Conservation (phyloP, 1,140 invertebrate species). For the Drosophila fuyamai region DNA sequence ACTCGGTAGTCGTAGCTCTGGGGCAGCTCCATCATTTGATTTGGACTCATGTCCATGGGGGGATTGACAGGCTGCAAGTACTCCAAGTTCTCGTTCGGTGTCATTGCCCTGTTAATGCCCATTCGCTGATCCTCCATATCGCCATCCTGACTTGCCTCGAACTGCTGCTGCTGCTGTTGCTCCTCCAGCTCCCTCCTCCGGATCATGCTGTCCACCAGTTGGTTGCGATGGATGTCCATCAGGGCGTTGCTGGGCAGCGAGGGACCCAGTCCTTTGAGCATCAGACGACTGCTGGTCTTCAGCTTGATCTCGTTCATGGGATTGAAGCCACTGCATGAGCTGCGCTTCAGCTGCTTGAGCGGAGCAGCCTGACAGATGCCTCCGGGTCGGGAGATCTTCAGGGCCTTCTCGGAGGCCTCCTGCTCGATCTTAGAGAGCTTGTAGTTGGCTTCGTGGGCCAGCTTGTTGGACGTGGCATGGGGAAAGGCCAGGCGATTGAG, state of each 20-base stretch:
- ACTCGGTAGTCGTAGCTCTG: constrained; percentile 47
- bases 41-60: background rate
- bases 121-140: background rate
- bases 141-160: background rate
- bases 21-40: constrained; percentile 24
- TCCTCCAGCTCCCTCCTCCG: constrained; percentile 24
- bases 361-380: background rate
- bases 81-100: constrained; percentile 3
- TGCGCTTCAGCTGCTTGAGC: constrained; percentile 38
- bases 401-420: constrained; percentile 59
- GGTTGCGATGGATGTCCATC: constrained; percentile 39
- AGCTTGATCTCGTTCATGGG: constrained; percentile 79
- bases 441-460: constrained; percentile 79
- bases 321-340: constrained; percentile 47
- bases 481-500: constrained; percentile 6
- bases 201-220: constrained; percentile 35
- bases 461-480: constrained; percentile 36
- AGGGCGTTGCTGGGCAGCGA: constrained; percentile 67
- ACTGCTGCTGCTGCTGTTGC: background rate
- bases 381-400: background rate
- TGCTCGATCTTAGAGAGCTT: constrained; percentile 81
- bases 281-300: constrained; percentile 73
- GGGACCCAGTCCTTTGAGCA: constrained; percentile 71
- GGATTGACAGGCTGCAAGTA: background rate
- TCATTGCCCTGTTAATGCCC: background rate